Evolutionary conservation across 2,797 vertebrate species (phyloP), one percentile per base, ranked within the genome.

Genomic region (Mormyrops boulengeri): DNA sequence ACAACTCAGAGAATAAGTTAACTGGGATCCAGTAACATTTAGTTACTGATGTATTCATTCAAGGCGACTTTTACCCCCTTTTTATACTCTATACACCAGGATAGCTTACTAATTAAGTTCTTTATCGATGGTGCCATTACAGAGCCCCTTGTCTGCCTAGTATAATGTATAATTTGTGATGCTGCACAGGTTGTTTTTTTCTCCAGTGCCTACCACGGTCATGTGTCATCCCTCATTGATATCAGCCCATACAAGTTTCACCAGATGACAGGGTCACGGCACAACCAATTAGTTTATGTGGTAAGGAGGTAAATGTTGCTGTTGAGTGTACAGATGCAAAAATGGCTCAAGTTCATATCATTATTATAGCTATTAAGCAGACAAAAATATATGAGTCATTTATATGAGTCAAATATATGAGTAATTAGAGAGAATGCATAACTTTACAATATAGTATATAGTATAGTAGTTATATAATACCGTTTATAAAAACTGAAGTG

Each of bases 201-300:
- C n/a, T 92, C 87, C 93, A 99, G 99, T 92, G 99, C 98, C 88
- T 99, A 99, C 92, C 99, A 99, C 82, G 98, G 99, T 85, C 98
- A 99, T 84, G 92, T 99, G 89, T 97, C 98, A 1, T 99, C 98
- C 52, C 95, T 99, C 94, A 99, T 99, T 91, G 97, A 99, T 94
- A 98, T 99, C 95, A 99, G 99, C 92, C 99, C 98, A 0, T 99
- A 99, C 91, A 99, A 99, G 96, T 98, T 98, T 95, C 96, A 96
- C 92, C 97, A 96, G 92, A 94, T 97, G 94, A 95, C 96, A 88
- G 95, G 95, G 90, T 94, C 92, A 62, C 94, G 94, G 93, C 95
- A 94, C 91, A 98, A 96, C 89, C 97, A 95, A 89, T 97, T 94
- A 94, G 97, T 99, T 50, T 98, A 99, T 85, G 97, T 99, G 97